These are phyloP conservation scores for Platorchestia sp. DNA, from an alignment of 1,140 invertebrate genomes.

Conservation along the genomic window DNA sequence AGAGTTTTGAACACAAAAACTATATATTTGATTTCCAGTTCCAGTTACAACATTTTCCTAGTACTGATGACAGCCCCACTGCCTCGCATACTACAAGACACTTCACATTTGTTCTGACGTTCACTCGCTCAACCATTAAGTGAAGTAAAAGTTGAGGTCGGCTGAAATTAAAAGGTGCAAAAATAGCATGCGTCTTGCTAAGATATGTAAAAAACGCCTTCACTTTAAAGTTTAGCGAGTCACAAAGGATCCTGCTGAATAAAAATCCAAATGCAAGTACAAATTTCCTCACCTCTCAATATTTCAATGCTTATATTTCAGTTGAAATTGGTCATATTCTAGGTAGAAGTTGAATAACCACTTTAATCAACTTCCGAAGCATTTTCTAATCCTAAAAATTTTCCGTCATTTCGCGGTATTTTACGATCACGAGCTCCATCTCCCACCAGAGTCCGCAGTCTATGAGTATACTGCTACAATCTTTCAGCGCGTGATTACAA, in stretches of 20 bases:
- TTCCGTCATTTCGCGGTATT: too few species aligned
- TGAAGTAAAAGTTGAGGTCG: neutral
- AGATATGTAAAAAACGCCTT: neutral
- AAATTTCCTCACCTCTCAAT: neutral
- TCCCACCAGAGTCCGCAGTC: too few species aligned
- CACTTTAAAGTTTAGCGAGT: neutral
- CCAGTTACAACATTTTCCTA: neutral
- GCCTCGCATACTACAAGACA: neutral
- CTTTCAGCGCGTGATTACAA: too few species aligned
- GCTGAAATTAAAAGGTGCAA: neutral
- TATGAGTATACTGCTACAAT: too few species aligned
- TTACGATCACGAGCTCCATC: too few species aligned
- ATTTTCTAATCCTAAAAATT: too few species aligned
- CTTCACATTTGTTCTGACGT: neutral
- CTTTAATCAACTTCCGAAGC: too few species aligned
- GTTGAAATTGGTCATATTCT: neutral
- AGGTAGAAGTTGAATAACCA: neutral
- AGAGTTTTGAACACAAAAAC: neutral
- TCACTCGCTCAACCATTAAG: neutral
- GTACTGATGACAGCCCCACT: neutral
- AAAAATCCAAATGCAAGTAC: neutral
- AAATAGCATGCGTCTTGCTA: neutral
- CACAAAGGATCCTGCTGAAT: neutral
- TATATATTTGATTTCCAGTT: neutral
- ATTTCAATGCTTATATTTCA: neutral